phyloP scores from a whole-genome alignment of 2,113 vertebrate genomes.

The Thamnaconus septentrionalis region DNA sequence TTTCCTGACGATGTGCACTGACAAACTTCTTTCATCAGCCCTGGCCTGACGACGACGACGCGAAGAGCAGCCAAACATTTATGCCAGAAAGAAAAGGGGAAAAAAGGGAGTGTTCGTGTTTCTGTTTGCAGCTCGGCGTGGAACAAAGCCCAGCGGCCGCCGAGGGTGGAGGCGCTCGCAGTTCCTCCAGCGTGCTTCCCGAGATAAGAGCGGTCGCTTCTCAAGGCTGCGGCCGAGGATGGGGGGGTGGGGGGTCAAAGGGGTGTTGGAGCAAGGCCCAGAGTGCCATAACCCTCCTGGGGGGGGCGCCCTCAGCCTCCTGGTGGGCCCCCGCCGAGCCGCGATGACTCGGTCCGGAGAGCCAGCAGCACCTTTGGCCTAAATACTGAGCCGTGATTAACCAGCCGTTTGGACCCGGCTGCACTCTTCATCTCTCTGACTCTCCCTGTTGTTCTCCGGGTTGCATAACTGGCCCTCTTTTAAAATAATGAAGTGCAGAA shows the following conservation, averaged over 20 bases:
- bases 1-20: constrained; percentile 11
- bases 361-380: constrained; percentile 62
- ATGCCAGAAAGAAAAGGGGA: too few species aligned
- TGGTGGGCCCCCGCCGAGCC: constrained; percentile 37
- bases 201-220: constrained; percentile 69
- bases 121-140: constrained; percentile 2
- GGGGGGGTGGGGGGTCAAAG: constrained; percentile 38
- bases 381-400: constrained; percentile 57
- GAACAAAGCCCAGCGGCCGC: constrained; percentile 50
- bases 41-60: neutral
- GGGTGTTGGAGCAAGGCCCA: constrained; percentile 50
- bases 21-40: neutral
- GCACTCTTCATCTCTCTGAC: constrained; percentile 42
- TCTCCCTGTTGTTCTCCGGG: constrained; percentile 42
- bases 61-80: too few species aligned
- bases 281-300: constrained; percentile 23
- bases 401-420: constrained; percentile 27
- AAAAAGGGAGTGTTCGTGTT: constrained; percentile 10
- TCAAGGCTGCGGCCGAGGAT: constrained; percentile 58
- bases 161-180: constrained; percentile 45
- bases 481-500: constrained; percentile 26
- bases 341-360: constrained; percentile 12
- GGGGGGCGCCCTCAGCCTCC: constrained; percentile 31
- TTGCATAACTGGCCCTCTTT: constrained; percentile 48
- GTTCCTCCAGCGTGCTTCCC: constrained; percentile 76